Evolutionary conservation across 2,797 vertebrate species (phyloP), one percentile per base, ranked within the genome.

Genomic region (Coregonus ussuriensis): DNA sequence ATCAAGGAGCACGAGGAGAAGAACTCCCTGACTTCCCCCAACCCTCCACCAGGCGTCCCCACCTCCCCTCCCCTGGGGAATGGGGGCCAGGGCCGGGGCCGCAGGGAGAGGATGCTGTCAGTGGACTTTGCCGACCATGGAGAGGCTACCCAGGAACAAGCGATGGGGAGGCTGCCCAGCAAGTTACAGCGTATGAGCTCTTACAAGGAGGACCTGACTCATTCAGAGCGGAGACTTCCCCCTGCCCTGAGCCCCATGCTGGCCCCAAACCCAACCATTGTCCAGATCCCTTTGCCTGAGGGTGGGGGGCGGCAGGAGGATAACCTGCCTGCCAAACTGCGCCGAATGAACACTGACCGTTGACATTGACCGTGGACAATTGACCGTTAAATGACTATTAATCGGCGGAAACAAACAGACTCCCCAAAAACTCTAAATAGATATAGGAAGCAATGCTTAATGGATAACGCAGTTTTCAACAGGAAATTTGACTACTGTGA

Each of bases 1-100:
- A 94, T 95, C 65, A 96, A 96, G 83, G 96, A 97, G 77, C 95
- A 96, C 63, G 96, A 97, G 77, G 96, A 96, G 84, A 95, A 94
- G 71, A 90, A 94, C 1, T 89, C 92, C 0, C 79, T 95, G 15
- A 91, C 94, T 0, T 93, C 94, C 0, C 91, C 95, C 3, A 91
- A 91, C 71, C 77, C 91, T 52, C 77, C 82, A 0, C 89, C 93
- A 0, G 90, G 89, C 3, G 53, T 85, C 1, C 85, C 72, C 0
- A 91, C 88, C 25, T 82, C 90, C 0, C 93, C 93, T 11, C 77
- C 75, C n/a, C 68, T 81, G 67, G 88, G 85, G 4, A 92, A 91
- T 13, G 74, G 87, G 0, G 83, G 84, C 0, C 89, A 82, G 21
- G 79, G 54, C 0, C 89, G 83, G 21, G 79, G 54, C 53, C 93